A percentile compares a stretch with the other conserved stretches of the same genome.
phyloP scores from a whole-genome alignment of 2,888 invertebrate species.

The Agonopterix alstromeriana region DNA sequence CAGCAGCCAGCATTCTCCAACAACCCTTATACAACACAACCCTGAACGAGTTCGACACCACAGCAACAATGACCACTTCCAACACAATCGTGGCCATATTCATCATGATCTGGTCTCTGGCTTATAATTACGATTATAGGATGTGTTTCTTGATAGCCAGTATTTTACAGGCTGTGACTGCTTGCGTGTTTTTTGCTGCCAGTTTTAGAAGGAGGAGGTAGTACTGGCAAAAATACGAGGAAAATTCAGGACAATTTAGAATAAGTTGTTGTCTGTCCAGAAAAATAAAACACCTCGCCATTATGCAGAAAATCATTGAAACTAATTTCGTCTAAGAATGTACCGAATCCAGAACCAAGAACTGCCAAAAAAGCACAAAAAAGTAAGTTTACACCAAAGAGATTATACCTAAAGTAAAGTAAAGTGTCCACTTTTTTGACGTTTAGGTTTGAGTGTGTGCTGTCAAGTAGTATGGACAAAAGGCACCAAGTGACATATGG shows the following conservation, averaged over 20 bases:
- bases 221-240: neutral
- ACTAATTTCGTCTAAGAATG: no score
- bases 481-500: no score
- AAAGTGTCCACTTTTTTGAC: no score
- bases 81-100: constrained; percentile 52
- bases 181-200: constrained; percentile 45
- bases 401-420: no score
- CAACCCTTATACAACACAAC: constrained; percentile 61
- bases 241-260: no score
- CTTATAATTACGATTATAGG: constrained; percentile 50
- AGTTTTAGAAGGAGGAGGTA: constrained; percentile 57
- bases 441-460: no score
- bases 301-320: no score
- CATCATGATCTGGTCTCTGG: constrained; percentile 51
- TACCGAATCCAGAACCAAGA: no score
- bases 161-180: constrained; percentile 47
- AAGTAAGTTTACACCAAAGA: no score
- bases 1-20: constrained; percentile 51
- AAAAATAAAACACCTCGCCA: neutral
- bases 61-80: constrained; percentile 59
- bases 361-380: no score
- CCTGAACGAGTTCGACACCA: constrained; percentile 62
- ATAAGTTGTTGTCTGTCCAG: neutral
- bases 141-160: constrained; percentile 61
- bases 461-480: no score